Percentiles rank a stretch among this genome's conserved stretches.
Evolutionary conservation across 2,888 invertebrate species (phyloP).

Genomic region (Pseudococcus longispinus): DNA sequence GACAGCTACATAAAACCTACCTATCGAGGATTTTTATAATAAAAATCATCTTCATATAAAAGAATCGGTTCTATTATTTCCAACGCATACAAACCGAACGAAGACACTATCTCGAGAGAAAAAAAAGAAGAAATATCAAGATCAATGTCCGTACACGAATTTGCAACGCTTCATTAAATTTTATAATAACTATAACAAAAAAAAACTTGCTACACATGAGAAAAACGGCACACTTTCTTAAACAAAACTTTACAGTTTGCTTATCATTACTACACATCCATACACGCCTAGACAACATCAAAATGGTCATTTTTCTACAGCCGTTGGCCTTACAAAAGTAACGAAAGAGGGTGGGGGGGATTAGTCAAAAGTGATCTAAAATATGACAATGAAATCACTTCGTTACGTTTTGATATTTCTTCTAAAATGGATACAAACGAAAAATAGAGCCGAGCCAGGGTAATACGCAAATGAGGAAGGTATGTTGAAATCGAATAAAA

Average conservation of each 20-base stretch:
- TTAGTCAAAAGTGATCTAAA: no score
- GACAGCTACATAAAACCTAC: not conserved
- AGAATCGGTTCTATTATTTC: not conserved
- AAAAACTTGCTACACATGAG: not conserved
- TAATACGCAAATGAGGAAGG: not conserved
- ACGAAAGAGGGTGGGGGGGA: not conserved
- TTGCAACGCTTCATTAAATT: slow-evolving; percentile 48
- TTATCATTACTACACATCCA: not conserved
- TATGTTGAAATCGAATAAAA: not conserved
- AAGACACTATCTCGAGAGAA: not conserved
- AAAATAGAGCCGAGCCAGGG: not conserved
- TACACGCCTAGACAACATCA: not conserved
- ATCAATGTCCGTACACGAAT: slow-evolving; percentile 50
- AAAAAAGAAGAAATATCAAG: slow-evolving; percentile 31
- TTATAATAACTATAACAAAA: slow-evolving; percentile 14
- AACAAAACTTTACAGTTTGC: slow-evolving; percentile 7
- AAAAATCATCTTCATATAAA: not conserved
- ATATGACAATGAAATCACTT: not conserved
- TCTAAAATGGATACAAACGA: not conserved
- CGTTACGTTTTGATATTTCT: not conserved
- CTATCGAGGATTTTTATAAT: not conserved
- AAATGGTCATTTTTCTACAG: not conserved
- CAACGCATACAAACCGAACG: not conserved
- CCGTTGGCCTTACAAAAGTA: not conserved
- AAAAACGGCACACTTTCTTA: slow-evolving; percentile 21